phyloP scores from a whole-genome alignment of 2,888 invertebrate genomes.

The Limulus polyphemus region DNA sequence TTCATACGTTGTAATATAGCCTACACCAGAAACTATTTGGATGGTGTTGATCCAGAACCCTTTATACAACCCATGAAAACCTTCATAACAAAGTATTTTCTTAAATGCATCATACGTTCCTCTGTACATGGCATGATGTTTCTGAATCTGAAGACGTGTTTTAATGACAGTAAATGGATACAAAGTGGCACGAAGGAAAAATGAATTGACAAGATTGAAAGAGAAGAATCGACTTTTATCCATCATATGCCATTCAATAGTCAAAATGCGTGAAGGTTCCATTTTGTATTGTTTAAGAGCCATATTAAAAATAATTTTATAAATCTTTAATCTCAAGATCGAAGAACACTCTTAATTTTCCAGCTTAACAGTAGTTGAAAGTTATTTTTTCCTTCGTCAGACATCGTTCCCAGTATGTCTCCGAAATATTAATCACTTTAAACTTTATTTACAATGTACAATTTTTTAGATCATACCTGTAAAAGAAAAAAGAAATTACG shows the following conservation, averaged over 20 bases:
- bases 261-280: constrained; percentile 41
- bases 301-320: too few species aligned
- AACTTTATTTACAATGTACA: too few species aligned
- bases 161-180: constrained; percentile 90
- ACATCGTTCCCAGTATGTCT: too few species aligned
- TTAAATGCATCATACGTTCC: constrained; percentile 72
- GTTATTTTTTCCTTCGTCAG: too few species aligned
- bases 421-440: too few species aligned
- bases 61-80: constrained; percentile 71
- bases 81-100: constrained; percentile 74
- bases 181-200: constrained; percentile 58
- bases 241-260: constrained; percentile 98
- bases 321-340: too few species aligned
- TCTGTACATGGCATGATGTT: constrained; percentile 54
- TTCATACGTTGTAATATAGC: constrained; percentile 85
- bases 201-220: constrained; percentile 75
- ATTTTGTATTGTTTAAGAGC: constrained; percentile 4
- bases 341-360: too few species aligned
- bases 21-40: constrained; percentile 42
- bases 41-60: constrained; percentile 92
- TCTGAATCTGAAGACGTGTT: constrained; percentile 80
- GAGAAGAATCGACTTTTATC: constrained; percentile 84
- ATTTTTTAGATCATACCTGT: too few species aligned
- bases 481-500: too few species aligned
- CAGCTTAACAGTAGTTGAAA: too few species aligned